phyloP scores from a whole-genome alignment of 2,113 vertebrate genomes.

The Puffinus mauretanicus region DNA sequence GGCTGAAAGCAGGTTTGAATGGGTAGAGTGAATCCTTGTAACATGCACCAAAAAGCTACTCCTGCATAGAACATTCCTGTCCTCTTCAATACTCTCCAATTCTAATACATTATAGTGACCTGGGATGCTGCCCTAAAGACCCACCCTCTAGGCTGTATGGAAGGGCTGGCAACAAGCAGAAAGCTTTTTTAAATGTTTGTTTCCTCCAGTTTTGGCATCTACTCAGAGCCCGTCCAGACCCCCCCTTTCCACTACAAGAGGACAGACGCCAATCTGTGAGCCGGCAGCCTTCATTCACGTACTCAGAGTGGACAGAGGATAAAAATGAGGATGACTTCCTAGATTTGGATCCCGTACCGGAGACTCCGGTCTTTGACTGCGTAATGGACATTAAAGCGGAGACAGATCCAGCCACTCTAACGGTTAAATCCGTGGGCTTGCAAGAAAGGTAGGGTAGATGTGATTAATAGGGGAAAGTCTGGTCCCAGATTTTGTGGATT shows the following conservation, averaged over 20 bases:
- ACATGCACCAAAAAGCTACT: neutral
- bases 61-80: neutral
- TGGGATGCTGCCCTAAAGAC: neutral
- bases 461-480: neutral
- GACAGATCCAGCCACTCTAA: conserved; percentile 85
- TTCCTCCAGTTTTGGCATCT: conserved; percentile 78
- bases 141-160: neutral
- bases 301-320: conserved; percentile 95
- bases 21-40: conserved; percentile 17
- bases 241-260: conserved; percentile 65
- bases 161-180: neutral
- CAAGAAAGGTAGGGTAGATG: conserved; percentile 88
- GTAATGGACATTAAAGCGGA: conserved; percentile 85
- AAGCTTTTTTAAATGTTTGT: conserved; percentile 18
- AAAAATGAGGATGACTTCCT: conserved; percentile 87
- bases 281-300: conserved; percentile 95
- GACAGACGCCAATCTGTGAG: conserved; percentile 94
- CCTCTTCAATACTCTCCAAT: neutral
- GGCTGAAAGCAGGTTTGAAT: conserved; percentile 48
- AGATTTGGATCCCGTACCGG: conserved; percentile 86
- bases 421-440: conserved; percentile 90
- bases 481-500: neutral
- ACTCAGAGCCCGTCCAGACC: conserved; percentile 61
- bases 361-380: conserved; percentile 92
- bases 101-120: neutral